Conservation (phyloP, 2,113 vertebrate genomes). For the Bolborhynchus lineola region DNA sequence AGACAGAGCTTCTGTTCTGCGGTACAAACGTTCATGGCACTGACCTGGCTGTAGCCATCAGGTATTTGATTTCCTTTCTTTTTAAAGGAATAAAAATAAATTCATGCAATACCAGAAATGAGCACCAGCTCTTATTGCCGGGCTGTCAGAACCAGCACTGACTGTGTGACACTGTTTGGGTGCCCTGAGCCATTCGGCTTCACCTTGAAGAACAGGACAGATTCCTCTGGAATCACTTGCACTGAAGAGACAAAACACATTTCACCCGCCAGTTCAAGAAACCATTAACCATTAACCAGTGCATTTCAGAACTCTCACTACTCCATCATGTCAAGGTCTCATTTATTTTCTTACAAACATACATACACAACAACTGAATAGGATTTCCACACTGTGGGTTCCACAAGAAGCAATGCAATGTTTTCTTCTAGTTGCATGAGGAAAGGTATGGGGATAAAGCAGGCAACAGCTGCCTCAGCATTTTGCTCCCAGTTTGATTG, state of each 20-base stretch:
- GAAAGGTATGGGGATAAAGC: not conserved
- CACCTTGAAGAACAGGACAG: not conserved
- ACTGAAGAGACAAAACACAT: not conserved
- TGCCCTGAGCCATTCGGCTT: not conserved
- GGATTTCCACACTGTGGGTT: not conserved
- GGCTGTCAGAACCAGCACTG: not conserved
- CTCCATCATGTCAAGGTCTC: not conserved
- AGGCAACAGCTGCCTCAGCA: not conserved
- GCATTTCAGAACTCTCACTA: not conserved
- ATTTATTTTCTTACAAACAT: slow-evolving; percentile 48
- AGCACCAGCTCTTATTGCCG: not conserved
- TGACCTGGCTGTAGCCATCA: slow-evolving; percentile 59
- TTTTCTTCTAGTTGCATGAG: not conserved
- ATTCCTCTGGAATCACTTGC: not conserved
- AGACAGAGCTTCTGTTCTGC: slow-evolving; percentile 44
- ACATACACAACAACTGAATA: not conserved
- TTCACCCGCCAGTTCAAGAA: not conserved
- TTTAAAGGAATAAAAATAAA: slow-evolving; percentile 63
- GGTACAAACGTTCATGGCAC: slow-evolving; percentile 27
- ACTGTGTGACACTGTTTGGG: not conserved
- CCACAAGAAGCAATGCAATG: not conserved
- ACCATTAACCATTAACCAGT: not conserved
- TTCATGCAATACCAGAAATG: slow-evolving; percentile 28
- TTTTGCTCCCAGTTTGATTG: not conserved
- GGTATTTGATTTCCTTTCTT: slow-evolving; percentile 59